A percentile compares a stretch with the other conserved stretches of the same genome.
Evolutionary conservation across 2,888 invertebrate genomes (phyloP).

Genomic region (Vandiemenella viatica): DNA sequence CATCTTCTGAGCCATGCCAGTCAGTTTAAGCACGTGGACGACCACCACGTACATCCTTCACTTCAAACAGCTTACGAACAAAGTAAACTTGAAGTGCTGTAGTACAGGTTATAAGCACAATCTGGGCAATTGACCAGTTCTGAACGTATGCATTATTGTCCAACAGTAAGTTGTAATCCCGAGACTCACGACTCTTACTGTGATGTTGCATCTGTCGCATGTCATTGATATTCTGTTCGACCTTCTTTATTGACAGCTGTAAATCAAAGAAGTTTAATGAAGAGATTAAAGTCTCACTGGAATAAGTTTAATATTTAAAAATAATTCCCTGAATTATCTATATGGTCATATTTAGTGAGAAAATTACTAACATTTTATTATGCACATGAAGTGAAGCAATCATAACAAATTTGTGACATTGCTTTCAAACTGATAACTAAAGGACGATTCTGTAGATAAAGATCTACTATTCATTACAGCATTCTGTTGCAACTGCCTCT

Average conservation of each 20-base stretch:
- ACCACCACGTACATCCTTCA: conserved; percentile 31
- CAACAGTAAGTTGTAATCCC: conserved; percentile 64
- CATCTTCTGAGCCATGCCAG: background rate
- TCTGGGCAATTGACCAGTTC: conserved; percentile 78
- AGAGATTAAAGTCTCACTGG: too few relatives aligned
- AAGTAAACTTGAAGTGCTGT: conserved; percentile 73
- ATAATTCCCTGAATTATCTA: too few relatives aligned
- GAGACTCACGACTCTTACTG: conserved; percentile 60
- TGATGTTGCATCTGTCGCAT: conserved; percentile 73
- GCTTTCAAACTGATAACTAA: too few relatives aligned
- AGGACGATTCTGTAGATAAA: too few relatives aligned
- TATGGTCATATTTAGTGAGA: too few relatives aligned
- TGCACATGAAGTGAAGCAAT: too few relatives aligned
- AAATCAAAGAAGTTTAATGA: too few relatives aligned
- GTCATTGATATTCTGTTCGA: conserved; percentile 71
- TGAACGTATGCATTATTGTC: conserved; percentile 79
- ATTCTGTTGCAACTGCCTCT: too few relatives aligned
- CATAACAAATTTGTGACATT: too few relatives aligned
- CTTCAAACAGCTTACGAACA: conserved; percentile 75
- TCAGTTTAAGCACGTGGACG: background rate
- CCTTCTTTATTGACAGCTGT: conserved; percentile 55
- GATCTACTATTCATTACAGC: too few relatives aligned
- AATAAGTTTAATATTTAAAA: too few relatives aligned
- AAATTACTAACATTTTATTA: too few relatives aligned
- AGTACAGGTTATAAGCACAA: conserved; percentile 63